Conservation (phyloP, 2,797 vertebrate genomes). For the Chiropotes sagulatus region DNA sequence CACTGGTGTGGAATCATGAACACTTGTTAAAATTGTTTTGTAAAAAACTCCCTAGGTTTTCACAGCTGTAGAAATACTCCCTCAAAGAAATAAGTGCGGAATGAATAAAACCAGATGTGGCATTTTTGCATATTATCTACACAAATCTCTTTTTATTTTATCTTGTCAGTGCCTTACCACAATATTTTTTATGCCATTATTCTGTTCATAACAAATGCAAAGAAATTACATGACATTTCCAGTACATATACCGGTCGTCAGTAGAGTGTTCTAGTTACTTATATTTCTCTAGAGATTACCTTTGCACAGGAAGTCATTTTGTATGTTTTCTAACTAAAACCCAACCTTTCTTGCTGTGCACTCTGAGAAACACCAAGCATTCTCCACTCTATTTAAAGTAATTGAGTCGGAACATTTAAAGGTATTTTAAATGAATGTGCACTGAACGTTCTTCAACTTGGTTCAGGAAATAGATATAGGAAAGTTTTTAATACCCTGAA, state of each 20-base stretch:
- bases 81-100: conserved; percentile 60
- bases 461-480: conserved; percentile 80
- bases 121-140: conserved; percentile 66
- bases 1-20: conserved; percentile 71
- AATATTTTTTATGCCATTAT: conserved; percentile 53
- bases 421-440: conserved; percentile 75
- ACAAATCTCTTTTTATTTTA: conserved; percentile 58
- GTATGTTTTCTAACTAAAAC: conserved; percentile 60
- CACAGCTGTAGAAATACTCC: conserved; percentile 74
- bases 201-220: neutral
- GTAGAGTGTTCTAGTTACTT: neutral
- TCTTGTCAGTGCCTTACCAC: conserved; percentile 28
- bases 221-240: neutral
- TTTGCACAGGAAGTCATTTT: conserved; percentile 64
- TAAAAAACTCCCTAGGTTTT: conserved; percentile 72
- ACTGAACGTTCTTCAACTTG: conserved; percentile 61
- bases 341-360: conserved; percentile 48
- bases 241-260: neutral
- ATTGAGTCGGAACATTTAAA: conserved; percentile 73
- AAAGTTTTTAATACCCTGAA: conserved; percentile 71
- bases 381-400: conserved; percentile 65
- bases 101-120: conserved; percentile 75
- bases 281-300: conserved; percentile 60
- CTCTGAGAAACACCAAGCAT: conserved; percentile 41
- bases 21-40: conserved; percentile 75